Conservation (phyloP, 1,140 invertebrate genomes). For the Drosophila orosa region DNA sequence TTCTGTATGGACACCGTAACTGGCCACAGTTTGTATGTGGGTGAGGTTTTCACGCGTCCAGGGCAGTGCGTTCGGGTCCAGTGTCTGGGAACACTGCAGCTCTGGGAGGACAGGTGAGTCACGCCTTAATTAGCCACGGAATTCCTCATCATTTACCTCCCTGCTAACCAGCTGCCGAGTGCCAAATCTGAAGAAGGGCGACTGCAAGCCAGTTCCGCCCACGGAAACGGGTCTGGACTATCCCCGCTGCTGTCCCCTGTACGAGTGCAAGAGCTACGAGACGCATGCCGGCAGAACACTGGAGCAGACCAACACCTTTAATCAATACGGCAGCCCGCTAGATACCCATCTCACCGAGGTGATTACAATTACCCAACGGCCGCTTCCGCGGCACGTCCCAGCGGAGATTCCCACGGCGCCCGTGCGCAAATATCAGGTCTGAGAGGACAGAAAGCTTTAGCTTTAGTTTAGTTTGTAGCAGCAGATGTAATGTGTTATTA, state of each 20-base stretch:
- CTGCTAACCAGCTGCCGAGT: slow-evolving; percentile 61
- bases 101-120: slow-evolving; percentile 78
- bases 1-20: slow-evolving; percentile 66
- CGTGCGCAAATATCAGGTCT: slow-evolving; percentile 55
- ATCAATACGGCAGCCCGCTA: slow-evolving; percentile 63
- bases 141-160: not conserved
- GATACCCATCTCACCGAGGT: slow-evolving; percentile 55
- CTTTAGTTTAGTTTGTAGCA: slow-evolving; percentile 23
- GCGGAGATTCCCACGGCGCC: slow-evolving; percentile 13
- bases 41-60: slow-evolving; percentile 64
- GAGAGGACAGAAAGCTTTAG: not conserved
- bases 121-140: too few species aligned
- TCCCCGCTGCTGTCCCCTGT: slow-evolving; percentile 74
- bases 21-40: slow-evolving; percentile 67
- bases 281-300: slow-evolving; percentile 33
- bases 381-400: not conserved
- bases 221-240: slow-evolving; percentile 52
- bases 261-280: slow-evolving; percentile 64
- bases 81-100: slow-evolving; percentile 64
- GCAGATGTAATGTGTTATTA: slow-evolving; percentile 8
- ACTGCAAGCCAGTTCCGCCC: slow-evolving; percentile 48
- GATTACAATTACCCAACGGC: slow-evolving; percentile 34
- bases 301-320: slow-evolving; percentile 62
- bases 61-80: slow-evolving; percentile 73
- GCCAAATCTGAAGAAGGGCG: slow-evolving; percentile 46